Base-by-base conservation (phyloP, 2,113 vertebrate species). In the Nicator chloris region DNA sequence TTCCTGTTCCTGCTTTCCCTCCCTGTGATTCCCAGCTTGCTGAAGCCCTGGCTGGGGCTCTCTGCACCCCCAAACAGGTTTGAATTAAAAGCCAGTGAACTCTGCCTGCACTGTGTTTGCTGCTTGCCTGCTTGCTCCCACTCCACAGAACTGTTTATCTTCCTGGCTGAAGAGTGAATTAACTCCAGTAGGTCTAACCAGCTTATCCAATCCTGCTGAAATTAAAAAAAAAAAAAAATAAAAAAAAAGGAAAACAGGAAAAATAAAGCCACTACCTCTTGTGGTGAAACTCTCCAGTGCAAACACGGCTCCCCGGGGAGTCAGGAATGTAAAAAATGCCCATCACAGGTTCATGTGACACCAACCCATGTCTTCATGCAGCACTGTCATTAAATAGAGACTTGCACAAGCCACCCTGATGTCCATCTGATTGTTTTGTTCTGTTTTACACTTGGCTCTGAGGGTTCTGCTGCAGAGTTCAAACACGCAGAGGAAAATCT, bases 381-480 rank as follows among this genome's bases (percentile, higher is more conserved):
- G 86, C 85, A 50, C 90, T 96, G 93, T 90, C 19, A 96, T 96
- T 97, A 96, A 95, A 96, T 1, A 90, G 82, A 90, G 79, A 96
- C 82, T 88, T 96, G 73, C 93, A 96, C 71, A 93, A 94, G 87
- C 59, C 86, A 31, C 68, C 49, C 63, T 17, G 87, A 57, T 75
- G 82, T 90, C 11, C 0, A 5, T 28, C 35, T 70, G 71, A 3
- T 75, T 94, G 21, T 39, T 93, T 91, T 19, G 4, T 82, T 92
- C 45, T 82, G 87, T n/a, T 72, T 35, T 1, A 3, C 31, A 17
- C 45, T 23, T 3, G 21, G 60, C 76, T 77, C 40, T 6, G 35
- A 30, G 57, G 71, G 53, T 19, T 59, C 24, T 7, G 37, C 44
- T 85, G 1, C 23, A 33, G 8, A 5, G 21, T 0, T 1, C 27